phyloP scores from a whole-genome alignment of 2,888 invertebrate genomes.

The Meteorus cinctellus region DNA sequence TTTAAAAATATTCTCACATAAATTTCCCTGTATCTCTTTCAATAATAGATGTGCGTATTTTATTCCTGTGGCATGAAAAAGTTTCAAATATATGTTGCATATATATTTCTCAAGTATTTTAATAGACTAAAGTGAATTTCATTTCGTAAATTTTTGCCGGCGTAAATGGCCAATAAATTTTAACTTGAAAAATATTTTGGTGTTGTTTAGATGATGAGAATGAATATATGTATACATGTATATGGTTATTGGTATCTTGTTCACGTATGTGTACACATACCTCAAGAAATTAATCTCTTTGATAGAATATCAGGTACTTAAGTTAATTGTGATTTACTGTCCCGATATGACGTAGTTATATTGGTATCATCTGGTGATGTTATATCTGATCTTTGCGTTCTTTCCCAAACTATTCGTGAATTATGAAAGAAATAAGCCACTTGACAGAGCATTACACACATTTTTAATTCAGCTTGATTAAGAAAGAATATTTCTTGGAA shows the following conservation, averaged over 20 bases:
- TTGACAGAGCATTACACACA: not conserved
- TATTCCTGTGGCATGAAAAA: not conserved
- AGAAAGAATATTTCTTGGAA: not conserved
- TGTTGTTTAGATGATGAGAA: no score
- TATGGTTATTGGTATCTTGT: not conserved
- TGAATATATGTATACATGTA: no score
- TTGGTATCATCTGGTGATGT: not conserved
- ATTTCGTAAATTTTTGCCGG: not conserved
- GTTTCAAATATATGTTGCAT: not conserved
- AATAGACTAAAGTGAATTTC: no score
- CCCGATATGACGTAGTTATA: not conserved
- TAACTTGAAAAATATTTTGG: no score
- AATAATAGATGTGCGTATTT: not conserved
- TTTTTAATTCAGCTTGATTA: not conserved
- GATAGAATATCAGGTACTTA: not conserved
- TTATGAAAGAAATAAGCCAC: not conserved
- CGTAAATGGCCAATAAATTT: not conserved
- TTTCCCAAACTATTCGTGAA: not conserved
- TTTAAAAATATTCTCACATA: slow-evolving; percentile 6
- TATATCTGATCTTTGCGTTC: not conserved
- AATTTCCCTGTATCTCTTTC: not conserved
- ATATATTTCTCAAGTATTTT: no score
- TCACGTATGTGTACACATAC: not conserved
- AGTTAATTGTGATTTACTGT: not conserved
- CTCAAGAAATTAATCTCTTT: not conserved